Evolutionary conservation across 2,888 invertebrate genomes (phyloP), one percentile per base, ranked within the genome.

Genomic region (Andrena haemorrhoa): DNA sequence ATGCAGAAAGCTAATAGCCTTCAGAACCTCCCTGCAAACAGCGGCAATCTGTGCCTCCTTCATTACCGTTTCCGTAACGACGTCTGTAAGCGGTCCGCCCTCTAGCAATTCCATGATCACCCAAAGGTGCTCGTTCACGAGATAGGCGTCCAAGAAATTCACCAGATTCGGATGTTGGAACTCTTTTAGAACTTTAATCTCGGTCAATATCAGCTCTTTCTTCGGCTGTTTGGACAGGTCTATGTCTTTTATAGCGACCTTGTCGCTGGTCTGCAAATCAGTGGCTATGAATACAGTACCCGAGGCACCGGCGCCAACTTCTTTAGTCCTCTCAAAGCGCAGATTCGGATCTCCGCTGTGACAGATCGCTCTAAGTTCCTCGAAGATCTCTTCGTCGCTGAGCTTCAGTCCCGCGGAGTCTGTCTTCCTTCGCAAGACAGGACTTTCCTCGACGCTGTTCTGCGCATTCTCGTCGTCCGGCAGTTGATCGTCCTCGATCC

Each of bases 11-110:
- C 97, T 96, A 63, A 99, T 96, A 0, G 98, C 99, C 93, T 97
- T 96, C 4, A 99, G 94, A 60, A 97, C 97, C 94, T 99, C 99
- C 31, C 97, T 96, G 90, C 98, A 98, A 6, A 99, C 98, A 2
- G 98, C 98, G 0, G 99, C 99, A 73, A 99, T 99, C 93, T 99
- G 99, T 0, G 97, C 97, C 93, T 99, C 99, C 90, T 98, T 98
- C 98, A 99, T 98, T 7, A 99, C 97, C 0, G 99, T 99, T 94
- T 99, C 99, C 1, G 98, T 98, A 51, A 99, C 99, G 0, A 99
- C 99, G 92, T 99, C 99, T 0, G 99, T 99, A 64, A 99, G 95
- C 8, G 99, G 98, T 0, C 99, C 99, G 6, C 99, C 98, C 89
- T 98, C 98, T 79, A 99, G 95, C 74, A 98, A 96, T 94, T 99